Evolutionary conservation across 1,140 invertebrate genomes (phyloP).

Genomic region (Cataglyphis hispanica): DNA sequence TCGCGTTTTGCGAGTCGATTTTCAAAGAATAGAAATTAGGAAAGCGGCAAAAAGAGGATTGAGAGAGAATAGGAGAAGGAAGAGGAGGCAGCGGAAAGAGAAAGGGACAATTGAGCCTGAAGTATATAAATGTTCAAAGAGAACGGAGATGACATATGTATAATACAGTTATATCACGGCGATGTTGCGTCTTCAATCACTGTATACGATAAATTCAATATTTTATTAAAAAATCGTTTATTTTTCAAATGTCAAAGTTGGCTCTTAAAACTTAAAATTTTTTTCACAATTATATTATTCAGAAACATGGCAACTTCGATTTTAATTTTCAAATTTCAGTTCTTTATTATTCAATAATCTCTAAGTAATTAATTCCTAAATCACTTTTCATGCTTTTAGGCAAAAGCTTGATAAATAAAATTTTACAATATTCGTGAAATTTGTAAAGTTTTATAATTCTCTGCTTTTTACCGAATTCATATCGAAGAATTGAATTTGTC

Average conservation of each 20-base stretch:
- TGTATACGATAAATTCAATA: neutral
- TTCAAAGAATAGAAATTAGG: neutral
- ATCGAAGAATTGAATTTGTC: neutral
- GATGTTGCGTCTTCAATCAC: neutral
- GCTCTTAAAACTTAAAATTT: neutral
- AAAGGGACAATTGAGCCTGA: neutral
- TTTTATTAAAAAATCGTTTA: neutral
- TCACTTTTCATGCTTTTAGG: neutral
- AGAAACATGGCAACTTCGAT: neutral
- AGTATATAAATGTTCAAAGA: slow-evolving; percentile 35
- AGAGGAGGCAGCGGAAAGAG: neutral
- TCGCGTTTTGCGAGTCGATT: slow-evolving; percentile 34
- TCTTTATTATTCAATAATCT: neutral
- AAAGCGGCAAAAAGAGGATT: neutral
- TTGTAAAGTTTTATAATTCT: neutral
- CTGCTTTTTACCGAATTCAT: neutral
- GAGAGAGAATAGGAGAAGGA: neutral
- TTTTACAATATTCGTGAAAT: neutral
- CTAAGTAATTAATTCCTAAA: neutral
- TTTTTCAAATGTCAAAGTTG: neutral
- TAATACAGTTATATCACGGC: neutral
- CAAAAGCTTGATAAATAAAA: neutral
- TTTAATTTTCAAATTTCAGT: too few relatives aligned
- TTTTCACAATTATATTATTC: neutral
- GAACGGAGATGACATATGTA: neutral